Evolutionary conservation across 2,888 invertebrate genomes (phyloP), one percentile per base, ranked within the genome.

Genomic region (Sepiola atlantica): DNA sequence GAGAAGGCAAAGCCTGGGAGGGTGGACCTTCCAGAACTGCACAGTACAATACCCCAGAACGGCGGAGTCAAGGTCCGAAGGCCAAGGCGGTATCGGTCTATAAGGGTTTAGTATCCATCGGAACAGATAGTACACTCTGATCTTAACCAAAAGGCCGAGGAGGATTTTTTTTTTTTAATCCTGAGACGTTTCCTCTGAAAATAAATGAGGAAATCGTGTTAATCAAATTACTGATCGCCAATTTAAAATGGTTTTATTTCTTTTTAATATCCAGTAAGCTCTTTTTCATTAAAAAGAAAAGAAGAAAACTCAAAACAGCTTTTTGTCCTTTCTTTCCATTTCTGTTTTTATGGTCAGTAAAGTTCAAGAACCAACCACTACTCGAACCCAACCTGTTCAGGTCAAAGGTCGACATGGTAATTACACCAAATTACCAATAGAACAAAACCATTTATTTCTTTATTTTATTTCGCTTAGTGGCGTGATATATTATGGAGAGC

Each of bases 331-430:
- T n/a, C 77, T 2, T 16, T 45, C 45, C n/a, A 32, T 32, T 32
- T n/a, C n/a, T 77, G 77, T 77, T 77, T 77, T 77, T n/a, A 77
- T 77, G 77, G 77, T 77, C 77, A 77, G 77, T n/a, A n/a, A 77
- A 77, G 45, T 45, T 45, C 45, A 45, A 2, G 45, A 45, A 45
- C 4, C 45, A 45, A 45, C 45, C 45, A n/a, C n/a, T 77, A n/a
- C 77, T 16, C 32, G 77, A 77, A n/a, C 77, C 28, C 77, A n/a
- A 77, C n/a, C 77, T 4, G 16, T 14, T 18, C 32, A 2, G n/a
- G 77, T 0, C n/a, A 77, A 77, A 77, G 77, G 77, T 77, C 77
- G 77, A 77, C 77, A 77, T 77, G 77, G 77, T 77, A 77, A 77
- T 77, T 77, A n/a, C 77, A 16, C 77, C n/a, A 77, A 77, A 77